These are phyloP conservation scores for Nansenia antarctica DNA, from an alignment of 2,113 vertebrate genomes.

Conservation along the genomic window DNA sequence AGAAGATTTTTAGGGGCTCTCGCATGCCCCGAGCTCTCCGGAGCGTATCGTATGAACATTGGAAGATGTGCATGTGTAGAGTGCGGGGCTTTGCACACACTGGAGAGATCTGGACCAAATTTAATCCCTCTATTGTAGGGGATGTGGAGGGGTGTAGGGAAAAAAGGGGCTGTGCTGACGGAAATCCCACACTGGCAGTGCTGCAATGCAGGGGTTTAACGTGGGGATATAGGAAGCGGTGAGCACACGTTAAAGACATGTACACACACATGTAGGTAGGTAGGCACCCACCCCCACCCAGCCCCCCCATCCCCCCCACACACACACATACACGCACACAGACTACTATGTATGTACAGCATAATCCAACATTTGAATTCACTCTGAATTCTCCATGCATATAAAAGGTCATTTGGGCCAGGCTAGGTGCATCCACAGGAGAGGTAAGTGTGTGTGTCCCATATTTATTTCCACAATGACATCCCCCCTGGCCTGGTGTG, in stretches of 20 bases:
- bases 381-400: not conserved
- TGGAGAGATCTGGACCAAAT: conserved; percentile 67
- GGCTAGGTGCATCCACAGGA: not conserved
- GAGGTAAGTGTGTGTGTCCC: conserved; percentile 11
- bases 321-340: conserved; percentile 9
- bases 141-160: conserved; percentile 47
- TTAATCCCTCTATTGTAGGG: conserved; percentile 73
- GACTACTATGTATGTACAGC: conserved; percentile 1
- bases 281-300: no score
- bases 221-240: conserved; percentile 58
- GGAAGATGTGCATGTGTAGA: conserved; percentile 57
- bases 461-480: not conserved
- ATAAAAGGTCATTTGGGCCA: conserved; percentile 19
- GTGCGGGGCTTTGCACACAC: conserved; percentile 51
- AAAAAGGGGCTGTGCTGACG: conserved; percentile 54
- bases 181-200: conserved; percentile 67
- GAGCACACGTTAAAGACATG: conserved; percentile 53
- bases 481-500: conserved; percentile 7
- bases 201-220: conserved; percentile 80
- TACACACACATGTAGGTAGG: not conserved
- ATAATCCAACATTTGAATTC: not conserved
- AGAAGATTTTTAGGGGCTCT: conserved; percentile 52
- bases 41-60: conserved; percentile 52
- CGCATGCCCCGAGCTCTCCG: conserved; percentile 49
- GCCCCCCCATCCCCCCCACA: no score